Base-by-base conservation (phyloP, 2,797 vertebrate species). In the Tinamus major region DNA sequence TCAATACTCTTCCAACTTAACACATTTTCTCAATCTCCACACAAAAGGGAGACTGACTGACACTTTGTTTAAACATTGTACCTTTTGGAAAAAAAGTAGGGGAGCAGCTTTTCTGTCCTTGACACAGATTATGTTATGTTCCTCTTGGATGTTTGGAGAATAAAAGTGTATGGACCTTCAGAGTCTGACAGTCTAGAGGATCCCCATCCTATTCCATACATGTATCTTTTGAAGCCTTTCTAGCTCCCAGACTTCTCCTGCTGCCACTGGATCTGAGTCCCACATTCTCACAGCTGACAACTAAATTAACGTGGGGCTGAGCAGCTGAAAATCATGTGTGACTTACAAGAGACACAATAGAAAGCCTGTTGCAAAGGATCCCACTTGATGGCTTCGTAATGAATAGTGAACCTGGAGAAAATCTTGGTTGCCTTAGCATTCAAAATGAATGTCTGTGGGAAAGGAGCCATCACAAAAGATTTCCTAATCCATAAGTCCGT, bases 401-500 rank as follows among this genome's bases (percentile, higher is more conserved):
- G 41, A 89, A 76, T 41, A 46, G 33, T 0, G 0, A 76, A 84
- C 48, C 44, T 85, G 58, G 49, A 55, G 61, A 89, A 94, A 95
- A 48, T 20, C 55, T 42, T 48, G 69, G 31, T 55, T 68, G 64
- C 51, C 71, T 79, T 58, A 68, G 53, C 0, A 0, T 51, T 88
- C 41, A 13, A 39, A 76, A 42, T 4, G 8, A 85, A 64, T 42
- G 63, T 53, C 64, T 82, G 44, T 59, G 70, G 67, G 85, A 71
- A 91, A 92, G 90, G 20, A 76, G 37, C 65, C 55, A 76, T 86
- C 35, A 61, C 29, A 94, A 80, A 26, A 68, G 48, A 74, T 87
- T 85, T 83, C 48, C 33, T 71, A 67, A 82, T 91, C 85, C 89
- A 67, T 67, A 93, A 81, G 74, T 81, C 58, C 64, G 77, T 63